These are phyloP conservation scores for Augochlora pura DNA, from an alignment of 1,140 invertebrate species.

Conservation along the genomic window DNA sequence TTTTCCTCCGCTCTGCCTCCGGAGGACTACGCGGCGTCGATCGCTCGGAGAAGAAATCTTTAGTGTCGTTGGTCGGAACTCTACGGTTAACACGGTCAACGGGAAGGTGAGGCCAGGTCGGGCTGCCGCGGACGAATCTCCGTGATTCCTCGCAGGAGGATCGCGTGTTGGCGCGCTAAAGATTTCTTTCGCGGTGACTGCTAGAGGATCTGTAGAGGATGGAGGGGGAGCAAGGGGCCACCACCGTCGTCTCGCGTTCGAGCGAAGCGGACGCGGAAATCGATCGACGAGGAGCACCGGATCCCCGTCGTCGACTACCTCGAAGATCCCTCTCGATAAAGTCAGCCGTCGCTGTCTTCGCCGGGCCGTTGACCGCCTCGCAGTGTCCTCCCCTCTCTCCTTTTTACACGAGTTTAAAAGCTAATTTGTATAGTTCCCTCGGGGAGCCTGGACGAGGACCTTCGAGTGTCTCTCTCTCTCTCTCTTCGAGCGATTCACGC, in stretches of 20 bases:
- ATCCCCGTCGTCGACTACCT: no score
- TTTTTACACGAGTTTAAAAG: slow-evolving; percentile 20
- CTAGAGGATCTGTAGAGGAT: no score
- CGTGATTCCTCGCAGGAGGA: no score
- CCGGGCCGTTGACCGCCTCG: no score
- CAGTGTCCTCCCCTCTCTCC: neutral
- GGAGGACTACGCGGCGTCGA: neutral
- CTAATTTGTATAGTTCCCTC: slow-evolving; percentile 1
- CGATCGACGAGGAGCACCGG: neutral
- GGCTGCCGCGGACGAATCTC: neutral
- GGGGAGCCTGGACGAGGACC: neutral
- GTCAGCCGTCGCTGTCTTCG: neutral
- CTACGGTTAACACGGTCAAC: neutral
- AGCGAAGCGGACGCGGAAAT: neutral
- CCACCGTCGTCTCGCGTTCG: no score
- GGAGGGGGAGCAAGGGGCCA: no score
- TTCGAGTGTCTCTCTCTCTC: no score
- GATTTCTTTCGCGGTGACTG: no score
- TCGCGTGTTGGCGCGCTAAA: no score
- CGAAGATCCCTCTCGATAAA: neutral
- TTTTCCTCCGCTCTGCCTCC: neutral
- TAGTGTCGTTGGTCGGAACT: neutral
- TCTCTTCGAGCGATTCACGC: no score
- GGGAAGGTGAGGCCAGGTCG: neutral
- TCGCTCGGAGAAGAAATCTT: neutral